phyloP scores from a whole-genome alignment of 1,140 invertebrate species.

The Nautilus pompilius region DNA sequence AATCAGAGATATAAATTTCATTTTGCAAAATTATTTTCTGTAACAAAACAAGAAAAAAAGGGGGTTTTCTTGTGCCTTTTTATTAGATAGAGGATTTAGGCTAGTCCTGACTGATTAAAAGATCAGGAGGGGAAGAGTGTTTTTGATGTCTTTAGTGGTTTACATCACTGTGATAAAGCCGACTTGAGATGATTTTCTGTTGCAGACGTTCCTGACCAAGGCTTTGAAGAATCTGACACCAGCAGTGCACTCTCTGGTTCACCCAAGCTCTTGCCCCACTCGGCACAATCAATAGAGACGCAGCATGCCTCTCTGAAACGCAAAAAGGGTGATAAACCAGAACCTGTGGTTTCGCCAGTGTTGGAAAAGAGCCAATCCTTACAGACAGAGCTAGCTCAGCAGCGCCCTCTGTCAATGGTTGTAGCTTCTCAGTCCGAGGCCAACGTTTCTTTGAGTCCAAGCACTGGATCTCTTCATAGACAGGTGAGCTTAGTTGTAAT shows the following conservation, averaged over 20 bases:
- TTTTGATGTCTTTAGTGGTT: too few species aligned
- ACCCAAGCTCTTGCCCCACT: neutral
- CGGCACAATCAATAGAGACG: constrained; percentile 49
- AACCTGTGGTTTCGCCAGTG: constrained; percentile 20
- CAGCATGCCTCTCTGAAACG: constrained; percentile 61
- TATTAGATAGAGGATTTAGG: too few species aligned
- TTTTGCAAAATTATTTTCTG: too few species aligned
- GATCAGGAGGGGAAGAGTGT: too few species aligned
- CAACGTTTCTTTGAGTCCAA: constrained; percentile 45
- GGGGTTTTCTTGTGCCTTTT: too few species aligned
- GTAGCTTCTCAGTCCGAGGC: constrained; percentile 50
- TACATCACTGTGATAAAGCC: too few species aligned
- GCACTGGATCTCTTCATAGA: constrained; percentile 49
- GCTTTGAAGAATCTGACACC: constrained; percentile 47
- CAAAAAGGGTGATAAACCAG: constrained; percentile 51
- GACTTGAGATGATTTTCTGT: too few species aligned
- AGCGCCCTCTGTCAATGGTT: constrained; percentile 54
- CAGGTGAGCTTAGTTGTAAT: constrained; percentile 29
- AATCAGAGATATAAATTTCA: too few species aligned
- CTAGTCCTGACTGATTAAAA: too few species aligned
- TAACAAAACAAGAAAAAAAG: too few species aligned
- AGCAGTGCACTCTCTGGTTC: constrained; percentile 26
- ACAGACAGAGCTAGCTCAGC: constrained; percentile 43
- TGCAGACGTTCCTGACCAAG: constrained; percentile 35
- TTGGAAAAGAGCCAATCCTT: constrained; percentile 48